These are phyloP conservation scores for Sciurus niger DNA, from an alignment of 2,113 vertebrate species.

Conservation along the genomic window DNA sequence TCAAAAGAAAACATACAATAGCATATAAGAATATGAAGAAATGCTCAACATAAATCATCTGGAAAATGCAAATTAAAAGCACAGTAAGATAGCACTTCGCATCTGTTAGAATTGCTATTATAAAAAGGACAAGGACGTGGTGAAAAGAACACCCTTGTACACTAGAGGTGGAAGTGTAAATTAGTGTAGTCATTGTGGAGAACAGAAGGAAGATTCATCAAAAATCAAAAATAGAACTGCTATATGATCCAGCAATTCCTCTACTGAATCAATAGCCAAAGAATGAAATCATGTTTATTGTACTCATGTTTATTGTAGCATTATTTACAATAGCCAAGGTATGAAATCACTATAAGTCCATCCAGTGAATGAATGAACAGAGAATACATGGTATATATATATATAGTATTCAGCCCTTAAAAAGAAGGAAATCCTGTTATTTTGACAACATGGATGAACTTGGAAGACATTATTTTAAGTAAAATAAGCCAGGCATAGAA, in stretches of 20 bases:
- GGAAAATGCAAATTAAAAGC: neutral
- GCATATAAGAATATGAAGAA: neutral
- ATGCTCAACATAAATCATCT: neutral
- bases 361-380: too few species aligned
- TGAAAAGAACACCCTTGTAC: neutral
- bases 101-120: neutral
- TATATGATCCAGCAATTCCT: neutral
- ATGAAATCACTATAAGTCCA: neutral
- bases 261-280: neutral
- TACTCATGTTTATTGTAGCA: neutral
- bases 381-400: neutral
- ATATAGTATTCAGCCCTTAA: neutral
- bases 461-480: neutral
- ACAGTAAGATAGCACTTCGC: neutral
- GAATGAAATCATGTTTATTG: neutral
- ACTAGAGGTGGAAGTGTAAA: neutral
- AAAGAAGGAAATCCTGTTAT: neutral
- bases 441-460: neutral
- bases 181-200: neutral
- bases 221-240: neutral
- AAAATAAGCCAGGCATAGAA: neutral
- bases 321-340: neutral
- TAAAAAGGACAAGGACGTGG: neutral
- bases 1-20: neutral
- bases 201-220: neutral